phyloP scores from a whole-genome alignment of 2,888 invertebrate species.

The Habroteleia sp. region DNA sequence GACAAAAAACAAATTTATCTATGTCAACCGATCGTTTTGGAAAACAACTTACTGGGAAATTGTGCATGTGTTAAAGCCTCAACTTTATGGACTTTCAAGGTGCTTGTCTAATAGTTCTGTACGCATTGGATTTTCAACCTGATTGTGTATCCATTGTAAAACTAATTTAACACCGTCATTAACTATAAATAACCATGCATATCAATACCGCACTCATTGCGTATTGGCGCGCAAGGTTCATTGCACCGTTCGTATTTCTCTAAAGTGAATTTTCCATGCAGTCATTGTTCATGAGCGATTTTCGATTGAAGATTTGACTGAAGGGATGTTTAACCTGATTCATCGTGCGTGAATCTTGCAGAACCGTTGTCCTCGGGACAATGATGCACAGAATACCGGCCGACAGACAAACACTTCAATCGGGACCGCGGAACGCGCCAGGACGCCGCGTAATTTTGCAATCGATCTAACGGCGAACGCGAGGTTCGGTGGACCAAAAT shows the following conservation, averaged over 20 bases:
- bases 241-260: constrained; percentile 31
- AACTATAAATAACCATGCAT: constrained; percentile 19
- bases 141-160: constrained; percentile 8
- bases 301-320: constrained; percentile 42
- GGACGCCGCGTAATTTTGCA: constrained; percentile 61
- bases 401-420: constrained; percentile 49
- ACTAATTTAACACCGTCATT: neutral
- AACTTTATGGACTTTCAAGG: no score
- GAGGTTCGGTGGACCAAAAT: constrained; percentile 15
- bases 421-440: constrained; percentile 55
- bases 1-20: no score
- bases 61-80: no score
- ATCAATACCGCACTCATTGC: constrained; percentile 7
- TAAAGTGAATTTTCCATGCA: constrained; percentile 6
- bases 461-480: constrained; percentile 35
- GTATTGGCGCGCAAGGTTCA: constrained; percentile 22
- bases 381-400: constrained; percentile 20
- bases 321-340: constrained; percentile 62
- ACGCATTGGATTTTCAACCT: no score
- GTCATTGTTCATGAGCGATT: constrained; percentile 40
- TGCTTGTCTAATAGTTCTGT: no score
- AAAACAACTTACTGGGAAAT: no score
- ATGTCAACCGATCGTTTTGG: no score
- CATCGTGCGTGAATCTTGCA: constrained; percentile 62
- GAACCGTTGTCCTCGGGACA: constrained; percentile 50